A percentile compares a stretch with the other conserved stretches of the same genome.
Conservation (phyloP, 2,888 invertebrate genomes). For the Hyposoter didymator region DNA sequence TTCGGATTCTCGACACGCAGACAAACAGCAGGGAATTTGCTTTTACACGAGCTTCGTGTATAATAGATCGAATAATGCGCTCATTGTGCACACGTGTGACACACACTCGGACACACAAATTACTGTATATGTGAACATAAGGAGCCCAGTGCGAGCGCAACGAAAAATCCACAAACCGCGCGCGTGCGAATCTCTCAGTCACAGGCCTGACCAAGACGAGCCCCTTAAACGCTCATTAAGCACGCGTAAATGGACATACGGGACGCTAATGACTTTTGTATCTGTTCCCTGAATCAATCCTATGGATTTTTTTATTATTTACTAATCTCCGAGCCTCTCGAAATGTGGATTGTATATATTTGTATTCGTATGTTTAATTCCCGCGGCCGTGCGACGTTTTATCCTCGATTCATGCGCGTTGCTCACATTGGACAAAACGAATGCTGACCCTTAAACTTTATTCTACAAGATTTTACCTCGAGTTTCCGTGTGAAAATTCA, state of each 20-base stretch:
- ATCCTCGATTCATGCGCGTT: no score
- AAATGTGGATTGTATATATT: constrained; percentile 8
- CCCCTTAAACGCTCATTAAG: constrained; percentile 55
- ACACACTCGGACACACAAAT: not conserved
- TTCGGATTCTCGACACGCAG: constrained; percentile 22
- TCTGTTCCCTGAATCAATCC: constrained; percentile 27
- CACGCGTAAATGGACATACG: not conserved
- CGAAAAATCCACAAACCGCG: constrained; percentile 54
- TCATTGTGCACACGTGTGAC: constrained; percentile 38
- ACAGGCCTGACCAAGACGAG: constrained; percentile 25
- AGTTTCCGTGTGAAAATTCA: not conserved
- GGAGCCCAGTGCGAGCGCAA: constrained; percentile 3
- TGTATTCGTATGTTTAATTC: constrained; percentile 8
- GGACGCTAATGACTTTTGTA: constrained; percentile 46
- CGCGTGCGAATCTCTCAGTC: constrained; percentile 44
- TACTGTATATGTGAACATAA: not conserved
- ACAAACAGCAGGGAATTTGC: constrained; percentile 8
- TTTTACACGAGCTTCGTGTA: not conserved
- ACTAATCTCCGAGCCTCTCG: constrained; percentile 14
- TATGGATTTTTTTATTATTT: constrained; percentile 51
- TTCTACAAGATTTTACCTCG: not conserved
- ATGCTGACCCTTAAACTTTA: constrained; percentile 12
- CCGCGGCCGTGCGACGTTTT: constrained; percentile 31
- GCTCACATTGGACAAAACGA: not conserved
- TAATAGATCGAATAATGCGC: constrained; percentile 42